Base-by-base conservation (phyloP, 2,797 vertebrate species). In the Artibeus jamaicensis region DNA sequence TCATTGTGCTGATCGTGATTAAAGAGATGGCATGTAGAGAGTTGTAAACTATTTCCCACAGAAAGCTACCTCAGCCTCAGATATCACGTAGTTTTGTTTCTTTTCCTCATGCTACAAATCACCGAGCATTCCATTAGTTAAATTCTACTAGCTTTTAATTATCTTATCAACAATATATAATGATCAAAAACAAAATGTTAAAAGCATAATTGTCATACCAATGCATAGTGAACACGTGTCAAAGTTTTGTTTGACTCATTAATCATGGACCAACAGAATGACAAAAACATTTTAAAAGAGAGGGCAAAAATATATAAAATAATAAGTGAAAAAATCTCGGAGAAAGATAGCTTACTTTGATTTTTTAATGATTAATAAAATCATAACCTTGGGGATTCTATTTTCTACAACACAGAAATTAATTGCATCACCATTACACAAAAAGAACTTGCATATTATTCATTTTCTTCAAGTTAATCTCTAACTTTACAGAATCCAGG, bases 1-100 rank as follows among this genome's bases (percentile, higher is more conserved):
- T 87, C 95, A 96, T 84, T 93, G 83, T 32, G 14, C 48, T 94
- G 91, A 86, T 42, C 78, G 79, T 86, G 57, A 71, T 26, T 21
- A 84, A 96, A 81, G 91, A 96, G 95, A 95, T 91, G 97, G 91
- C 29, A 1, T 68, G 29, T 16, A 5, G 50, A 84, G 76, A 94
- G 67, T 55, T n/a, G 1, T 39, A 89, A 84, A 48, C 74, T 77
- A 68, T 86, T 96, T 97, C 86, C 76, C 42, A 79, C 65, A 93
- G 93, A 91, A 59, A 95, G 55, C 46, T 55, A 32, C 57, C 53
- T 95, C 71, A 70, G 44, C 19, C 59, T 89, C 55, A 96, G 81
- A 85, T 84, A 89, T 65, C 86, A 87, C 9, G 37, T 91, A 95
- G 93, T 65, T 77, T 81, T 74, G 68, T 50, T 76, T 46, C 29